A percentile compares a stretch with the other conserved stretches of the same genome.
Conservation (phyloP, 2,797 vertebrate genomes). For the Iguana delicatissima region DNA sequence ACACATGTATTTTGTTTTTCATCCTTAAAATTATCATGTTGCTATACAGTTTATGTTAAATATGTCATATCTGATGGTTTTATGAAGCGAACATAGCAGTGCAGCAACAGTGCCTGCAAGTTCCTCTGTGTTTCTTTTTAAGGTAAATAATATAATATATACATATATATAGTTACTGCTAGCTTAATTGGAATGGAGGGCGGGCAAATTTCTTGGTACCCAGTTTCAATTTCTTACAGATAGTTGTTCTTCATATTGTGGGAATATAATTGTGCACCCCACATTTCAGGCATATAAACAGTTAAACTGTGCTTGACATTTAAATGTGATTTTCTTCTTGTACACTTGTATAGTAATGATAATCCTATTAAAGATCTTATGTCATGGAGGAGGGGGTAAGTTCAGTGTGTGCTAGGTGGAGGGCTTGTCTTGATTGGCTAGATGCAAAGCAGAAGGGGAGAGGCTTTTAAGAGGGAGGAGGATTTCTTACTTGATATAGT, state of each 20-base stretch:
- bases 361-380: slow-evolving; percentile 87
- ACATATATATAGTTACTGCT: neutral
- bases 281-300: slow-evolving; percentile 49
- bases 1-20: no score
- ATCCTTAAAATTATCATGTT: neutral
- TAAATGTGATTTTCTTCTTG: slow-evolving; percentile 73
- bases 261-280: slow-evolving; percentile 14
- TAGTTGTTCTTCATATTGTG: slow-evolving; percentile 33
- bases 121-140: slow-evolving; percentile 19
- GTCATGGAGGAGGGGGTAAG: slow-evolving; percentile 73
- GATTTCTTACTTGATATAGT: slow-evolving; percentile 79
- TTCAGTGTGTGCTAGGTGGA: slow-evolving; percentile 69
- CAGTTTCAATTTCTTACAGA: slow-evolving; percentile 1
- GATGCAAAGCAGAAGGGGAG: slow-evolving; percentile 79
- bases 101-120: slow-evolving; percentile 25
- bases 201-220: slow-evolving; percentile 34
- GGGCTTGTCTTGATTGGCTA: slow-evolving; percentile 84
- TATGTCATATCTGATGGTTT: slow-evolving; percentile 4
- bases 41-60: neutral
- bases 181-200: slow-evolving; percentile 33
- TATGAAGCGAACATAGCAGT: neutral
- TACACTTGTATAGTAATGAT: slow-evolving; percentile 87
- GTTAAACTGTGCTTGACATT: slow-evolving; percentile 79
- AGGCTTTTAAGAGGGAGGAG: slow-evolving; percentile 60
- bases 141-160: slow-evolving; percentile 3